These are phyloP conservation scores for Teleopsis dalmanni DNA, from an alignment of 1,140 invertebrate species.

Conservation along the genomic window DNA sequence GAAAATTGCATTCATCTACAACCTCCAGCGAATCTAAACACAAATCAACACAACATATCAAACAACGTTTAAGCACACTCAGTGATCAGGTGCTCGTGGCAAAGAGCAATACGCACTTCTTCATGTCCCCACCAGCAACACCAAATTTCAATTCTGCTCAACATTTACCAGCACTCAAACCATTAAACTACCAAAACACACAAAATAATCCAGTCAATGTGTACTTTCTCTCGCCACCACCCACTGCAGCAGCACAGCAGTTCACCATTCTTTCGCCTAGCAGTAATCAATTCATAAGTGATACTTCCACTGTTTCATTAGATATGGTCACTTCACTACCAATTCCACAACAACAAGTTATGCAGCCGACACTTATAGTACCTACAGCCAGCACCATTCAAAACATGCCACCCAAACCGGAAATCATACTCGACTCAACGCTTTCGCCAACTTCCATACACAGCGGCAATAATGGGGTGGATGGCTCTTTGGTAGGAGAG, in stretches of 20 bases:
- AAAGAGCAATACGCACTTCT: conserved; percentile 21
- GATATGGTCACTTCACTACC: conserved; percentile 35
- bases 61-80: conserved; percentile 36
- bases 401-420: conserved; percentile 38
- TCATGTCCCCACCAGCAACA: conserved; percentile 42
- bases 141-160: conserved; percentile 20
- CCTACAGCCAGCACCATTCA: conserved; percentile 11
- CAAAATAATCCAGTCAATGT: conserved; percentile 27
- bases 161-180: conserved; percentile 13
- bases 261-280: conserved; percentile 22
- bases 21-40: conserved; percentile 7
- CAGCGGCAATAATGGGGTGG: conserved; percentile 15
- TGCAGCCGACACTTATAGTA: conserved; percentile 8
- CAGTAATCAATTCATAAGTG: conserved; percentile 16
- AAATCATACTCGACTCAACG: conserved; percentile 43
- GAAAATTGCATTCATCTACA: conserved; percentile 2
- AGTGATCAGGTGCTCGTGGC: conserved; percentile 32
- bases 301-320: conserved; percentile 37
- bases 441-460: conserved; percentile 30
- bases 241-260: conserved; percentile 18
- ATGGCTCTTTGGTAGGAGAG: conserved; percentile 15
- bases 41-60: conserved; percentile 7
- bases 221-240: conserved; percentile 41
- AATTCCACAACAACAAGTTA: conserved; percentile 19
- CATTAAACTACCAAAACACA: conserved; percentile 15